Evolutionary conservation across 2,888 invertebrate species (phyloP).

Genomic region (Cordilura impudica): DNA sequence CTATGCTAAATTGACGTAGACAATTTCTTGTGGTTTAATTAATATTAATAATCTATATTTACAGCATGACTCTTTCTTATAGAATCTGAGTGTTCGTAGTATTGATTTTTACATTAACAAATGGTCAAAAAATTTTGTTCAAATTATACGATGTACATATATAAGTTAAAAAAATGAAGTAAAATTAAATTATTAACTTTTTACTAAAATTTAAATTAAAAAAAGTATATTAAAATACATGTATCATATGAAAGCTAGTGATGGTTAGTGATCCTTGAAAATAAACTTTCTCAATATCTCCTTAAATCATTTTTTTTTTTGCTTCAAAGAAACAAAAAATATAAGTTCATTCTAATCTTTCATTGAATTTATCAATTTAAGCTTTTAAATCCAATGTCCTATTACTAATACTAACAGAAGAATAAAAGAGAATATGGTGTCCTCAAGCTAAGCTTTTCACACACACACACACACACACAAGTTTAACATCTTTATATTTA

Average conservation of each 20-base stretch:
- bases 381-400: not conserved
- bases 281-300: not conserved
- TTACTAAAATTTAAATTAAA: too few relatives aligned
- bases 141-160: too few relatives aligned
- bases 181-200: too few relatives aligned
- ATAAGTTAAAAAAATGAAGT: too few relatives aligned
- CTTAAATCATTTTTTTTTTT: not conserved
- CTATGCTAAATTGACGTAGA: too few relatives aligned
- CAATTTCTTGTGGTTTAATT: too few relatives aligned
- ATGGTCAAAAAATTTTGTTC: too few relatives aligned
- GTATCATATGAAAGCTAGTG: not conserved
- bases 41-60: too few relatives aligned
- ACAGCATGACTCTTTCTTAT: too few relatives aligned
- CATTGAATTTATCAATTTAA: not conserved
- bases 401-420: not conserved
- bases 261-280: not conserved
- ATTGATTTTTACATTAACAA: too few relatives aligned
- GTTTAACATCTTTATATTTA: slow-evolving; percentile 23
- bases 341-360: not conserved
- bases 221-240: not conserved
- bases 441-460: slow-evolving; percentile 58
- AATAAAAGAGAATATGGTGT: slow-evolving; percentile 23
- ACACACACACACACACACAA: slow-evolving; percentile 35
- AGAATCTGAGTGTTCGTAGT: too few relatives aligned
- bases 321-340: not conserved